Evolutionary conservation across 1,140 invertebrate genomes (phyloP).

Genomic region (Trichogramma pretiosum): DNA sequence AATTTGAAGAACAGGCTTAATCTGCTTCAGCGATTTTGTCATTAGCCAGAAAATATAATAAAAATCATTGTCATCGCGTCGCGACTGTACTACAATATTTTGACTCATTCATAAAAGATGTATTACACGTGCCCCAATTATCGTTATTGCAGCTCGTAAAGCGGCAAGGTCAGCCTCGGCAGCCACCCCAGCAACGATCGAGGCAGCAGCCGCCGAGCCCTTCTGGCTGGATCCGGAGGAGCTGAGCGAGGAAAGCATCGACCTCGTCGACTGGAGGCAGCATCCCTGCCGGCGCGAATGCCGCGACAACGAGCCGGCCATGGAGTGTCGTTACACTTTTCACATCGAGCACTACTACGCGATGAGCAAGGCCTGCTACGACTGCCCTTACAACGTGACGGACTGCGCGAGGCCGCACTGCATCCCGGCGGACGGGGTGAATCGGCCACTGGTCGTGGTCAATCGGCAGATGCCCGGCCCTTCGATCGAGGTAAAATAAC

Average conservation of each 20-base stretch:
- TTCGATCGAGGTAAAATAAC: constrained; percentile 68
- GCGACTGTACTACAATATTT: too few relatives aligned
- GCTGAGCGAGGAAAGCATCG: not conserved
- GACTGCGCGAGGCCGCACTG: constrained; percentile 75
- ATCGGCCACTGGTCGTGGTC: constrained; percentile 63
- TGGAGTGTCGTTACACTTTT: constrained; percentile 64
- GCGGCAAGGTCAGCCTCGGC: not conserved
- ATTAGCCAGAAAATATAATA: too few relatives aligned
- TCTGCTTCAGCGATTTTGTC: too few relatives aligned
- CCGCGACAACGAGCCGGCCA: constrained; percentile 44
- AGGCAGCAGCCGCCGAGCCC: not conserved
- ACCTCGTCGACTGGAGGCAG: not conserved
- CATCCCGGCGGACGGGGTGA: constrained; percentile 70
- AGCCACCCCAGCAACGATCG: not conserved
- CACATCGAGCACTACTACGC: constrained; percentile 70
- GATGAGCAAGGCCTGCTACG: constrained; percentile 78
- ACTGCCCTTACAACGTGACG: constrained; percentile 65
- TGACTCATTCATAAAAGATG: too few relatives aligned
- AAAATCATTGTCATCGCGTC: too few relatives aligned
- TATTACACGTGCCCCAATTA: too few relatives aligned
- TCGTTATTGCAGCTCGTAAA: too few relatives aligned
- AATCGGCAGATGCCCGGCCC: constrained; percentile 85
- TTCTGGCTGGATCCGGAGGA: constrained; percentile 1
- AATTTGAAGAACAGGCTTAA: too few relatives aligned
- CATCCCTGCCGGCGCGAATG: constrained; percentile 50